A percentile compares a stretch with the other conserved stretches of the same genome.
phyloP scores from a whole-genome alignment of 2,888 invertebrate species.

The Linnaemya tessellans region DNA sequence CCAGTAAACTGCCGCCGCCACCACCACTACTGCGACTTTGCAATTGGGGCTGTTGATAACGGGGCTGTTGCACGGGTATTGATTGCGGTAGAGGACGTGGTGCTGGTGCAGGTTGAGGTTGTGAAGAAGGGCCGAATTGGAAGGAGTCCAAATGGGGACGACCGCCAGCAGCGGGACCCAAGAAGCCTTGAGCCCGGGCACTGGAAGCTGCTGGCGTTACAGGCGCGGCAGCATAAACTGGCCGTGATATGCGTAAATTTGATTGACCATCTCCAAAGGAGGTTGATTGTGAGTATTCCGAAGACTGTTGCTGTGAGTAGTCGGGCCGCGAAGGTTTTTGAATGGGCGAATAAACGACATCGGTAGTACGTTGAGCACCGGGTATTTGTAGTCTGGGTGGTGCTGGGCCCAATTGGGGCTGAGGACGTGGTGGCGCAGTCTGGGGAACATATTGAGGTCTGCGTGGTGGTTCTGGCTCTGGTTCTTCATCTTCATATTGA shows the following conservation, averaged over 20 bases:
- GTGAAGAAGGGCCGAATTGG: slow-evolving; percentile 76
- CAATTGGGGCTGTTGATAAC: slow-evolving; percentile 75
- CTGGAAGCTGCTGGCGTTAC: slow-evolving; percentile 78
- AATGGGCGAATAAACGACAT: slow-evolving; percentile 81
- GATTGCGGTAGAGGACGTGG: slow-evolving; percentile 78
- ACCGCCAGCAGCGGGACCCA: slow-evolving; percentile 80
- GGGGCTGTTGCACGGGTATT: slow-evolving; percentile 75
- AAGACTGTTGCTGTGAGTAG: slow-evolving; percentile 78
- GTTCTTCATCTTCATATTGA: slow-evolving; percentile 81
- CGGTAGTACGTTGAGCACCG: slow-evolving; percentile 81
- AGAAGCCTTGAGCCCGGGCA: slow-evolving; percentile 80
- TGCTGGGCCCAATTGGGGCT: slow-evolving; percentile 74
- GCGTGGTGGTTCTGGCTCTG: slow-evolving; percentile 78
- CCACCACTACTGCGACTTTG: slow-evolving; percentile 81
- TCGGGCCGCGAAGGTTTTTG: slow-evolving; percentile 82
- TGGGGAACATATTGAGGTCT: slow-evolving; percentile 78
- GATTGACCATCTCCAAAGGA: slow-evolving; percentile 81
- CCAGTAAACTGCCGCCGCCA: slow-evolving; percentile 86
- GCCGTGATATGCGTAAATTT: slow-evolving; percentile 81
- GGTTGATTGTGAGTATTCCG: slow-evolving; percentile 68
- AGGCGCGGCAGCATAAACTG: slow-evolving; percentile 81
- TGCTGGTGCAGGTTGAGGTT: slow-evolving; percentile 74
- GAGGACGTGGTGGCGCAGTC: slow-evolving; percentile 68
- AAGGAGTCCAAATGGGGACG: slow-evolving; percentile 79
- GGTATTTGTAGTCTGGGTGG: slow-evolving; percentile 81